Conservation (phyloP, 2,113 vertebrate species). For the Epinephelus fuscoguttatus region DNA sequence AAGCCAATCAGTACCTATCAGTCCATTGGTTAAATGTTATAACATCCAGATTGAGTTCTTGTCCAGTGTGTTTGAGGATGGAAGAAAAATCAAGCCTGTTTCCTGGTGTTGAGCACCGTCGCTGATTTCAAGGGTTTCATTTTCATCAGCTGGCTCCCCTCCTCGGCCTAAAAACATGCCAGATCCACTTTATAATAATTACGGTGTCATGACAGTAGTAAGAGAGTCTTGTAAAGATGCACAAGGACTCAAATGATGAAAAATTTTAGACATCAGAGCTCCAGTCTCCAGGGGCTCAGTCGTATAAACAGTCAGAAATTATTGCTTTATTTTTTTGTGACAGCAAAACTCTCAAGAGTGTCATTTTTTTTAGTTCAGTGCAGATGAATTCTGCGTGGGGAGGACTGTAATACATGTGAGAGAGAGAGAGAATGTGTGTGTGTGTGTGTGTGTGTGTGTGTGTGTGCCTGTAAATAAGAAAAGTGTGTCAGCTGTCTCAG, state of each 20-base stretch:
- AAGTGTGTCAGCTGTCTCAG: constrained; percentile 40
- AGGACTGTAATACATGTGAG: constrained; percentile 37
- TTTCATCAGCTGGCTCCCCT: neutral
- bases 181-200: constrained; percentile 23
- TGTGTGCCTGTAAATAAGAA: constrained; percentile 46
- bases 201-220: constrained; percentile 18
- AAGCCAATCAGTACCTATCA: neutral
- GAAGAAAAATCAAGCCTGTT: neutral
- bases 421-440: neutral
- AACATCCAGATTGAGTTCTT: constrained; percentile 7
- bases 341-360: constrained; percentile 65
- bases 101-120: neutral
- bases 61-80: neutral
- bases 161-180: neutral
- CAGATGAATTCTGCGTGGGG: constrained; percentile 47
- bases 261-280: constrained; percentile 48
- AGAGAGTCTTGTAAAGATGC: constrained; percentile 32
- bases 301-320: constrained; percentile 63
- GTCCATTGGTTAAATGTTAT: neutral
- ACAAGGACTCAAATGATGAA: constrained; percentile 40
- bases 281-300: constrained; percentile 46
- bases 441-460: constrained; percentile 10
- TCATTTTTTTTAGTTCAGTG: constrained; percentile 38
- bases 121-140: neutral
- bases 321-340: constrained; percentile 57